Evolutionary conservation across 2,113 vertebrate genomes (phyloP), one percentile per base, ranked within the genome.

Genomic region (Vulpes vulpes): DNA sequence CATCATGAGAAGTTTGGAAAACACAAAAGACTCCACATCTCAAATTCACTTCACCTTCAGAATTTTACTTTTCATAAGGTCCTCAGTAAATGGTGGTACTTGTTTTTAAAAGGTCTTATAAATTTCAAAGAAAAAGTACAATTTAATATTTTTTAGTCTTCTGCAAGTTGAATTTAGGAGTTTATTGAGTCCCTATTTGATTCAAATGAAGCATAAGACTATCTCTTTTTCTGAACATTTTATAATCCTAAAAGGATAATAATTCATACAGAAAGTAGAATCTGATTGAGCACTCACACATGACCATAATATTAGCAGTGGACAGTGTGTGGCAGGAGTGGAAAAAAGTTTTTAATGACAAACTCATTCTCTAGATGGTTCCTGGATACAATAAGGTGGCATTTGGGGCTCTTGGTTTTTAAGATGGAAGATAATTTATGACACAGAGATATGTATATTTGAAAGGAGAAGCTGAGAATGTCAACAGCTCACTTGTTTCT

Each of bases 31-130:
- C 89, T 17, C 67, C 22, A 22, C 20, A 25, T 64, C 62, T 96
- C 53, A 74, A n/a, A 73, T 1, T 30, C 3, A 60, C 17, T 1
- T 92, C 59, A 82, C 35, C 30, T 91, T 43, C 14, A 84, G 76
- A 92, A 17, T 53, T 87, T 95, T 35, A 71, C 11, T 87, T 97
- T 90, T 84, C 35, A 30, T 78, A 57, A 67, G n/a, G 49, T 89
- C 53, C 53, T 91, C 43, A 51, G 6, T 59, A 91, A 94, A 60
- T 55, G 8, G 10, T 35, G 5, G 8, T 27, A n/a, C 69, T 94
- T 94, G 27, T 19, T 49, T 80, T 80, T 3, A 43, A 43, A 43
- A 43, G 8, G 27, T 22, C 73, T 91, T 73, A 17, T 35, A 59
- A 17, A 32, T 86, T 80, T 51, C 32, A 43, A 93, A 94, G 25